A percentile compares a stretch with the other conserved stretches of the same genome.
phyloP scores from a whole-genome alignment of 1,140 invertebrate species.

The Apis florea region DNA sequence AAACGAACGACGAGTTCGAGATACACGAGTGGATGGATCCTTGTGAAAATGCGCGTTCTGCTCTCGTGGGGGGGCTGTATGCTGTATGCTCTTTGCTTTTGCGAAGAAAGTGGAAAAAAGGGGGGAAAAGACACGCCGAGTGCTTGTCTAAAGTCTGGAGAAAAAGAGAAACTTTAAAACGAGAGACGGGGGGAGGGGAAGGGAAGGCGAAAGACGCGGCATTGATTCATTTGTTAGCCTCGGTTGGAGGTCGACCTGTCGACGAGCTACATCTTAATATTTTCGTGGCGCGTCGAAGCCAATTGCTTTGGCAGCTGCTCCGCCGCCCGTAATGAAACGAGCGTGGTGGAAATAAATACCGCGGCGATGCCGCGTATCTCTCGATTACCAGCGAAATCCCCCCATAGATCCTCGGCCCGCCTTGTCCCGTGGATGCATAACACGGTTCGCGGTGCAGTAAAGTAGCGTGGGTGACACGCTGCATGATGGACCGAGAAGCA shows the following conservation, averaged over 20 bases:
- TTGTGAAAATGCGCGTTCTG: too few relatives aligned
- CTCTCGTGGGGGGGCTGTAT: too few relatives aligned
- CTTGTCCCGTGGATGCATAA: slow-evolving; percentile 77
- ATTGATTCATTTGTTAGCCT: slow-evolving; percentile 57
- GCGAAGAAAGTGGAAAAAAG: not conserved
- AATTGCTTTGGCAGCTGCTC: slow-evolving; percentile 64
- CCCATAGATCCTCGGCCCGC: slow-evolving; percentile 74
- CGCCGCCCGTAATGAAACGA: slow-evolving; percentile 51
- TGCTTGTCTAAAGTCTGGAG: too few relatives aligned
- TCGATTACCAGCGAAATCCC: slow-evolving; percentile 78
- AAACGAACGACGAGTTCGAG: too few relatives aligned
- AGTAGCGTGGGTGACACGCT: slow-evolving; percentile 79
- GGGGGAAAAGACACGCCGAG: not conserved
- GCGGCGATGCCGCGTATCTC: slow-evolving; percentile 73
- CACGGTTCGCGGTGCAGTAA: slow-evolving; percentile 78
- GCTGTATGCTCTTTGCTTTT: too few relatives aligned
- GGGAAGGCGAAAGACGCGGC: slow-evolving; percentile 40
- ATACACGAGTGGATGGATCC: too few relatives aligned
- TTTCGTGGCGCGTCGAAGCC: slow-evolving; percentile 62
- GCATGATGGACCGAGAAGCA: slow-evolving; percentile 78
- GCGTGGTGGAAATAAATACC: slow-evolving; percentile 66
- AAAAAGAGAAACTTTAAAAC: not conserved
- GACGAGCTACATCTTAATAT: slow-evolving; percentile 57
- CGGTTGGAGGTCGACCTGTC: slow-evolving; percentile 18
- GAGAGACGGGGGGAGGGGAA: too few relatives aligned